Evolutionary conservation across 2,797 vertebrate species (phyloP).

Genomic region (Philypnodon macrostomus): DNA sequence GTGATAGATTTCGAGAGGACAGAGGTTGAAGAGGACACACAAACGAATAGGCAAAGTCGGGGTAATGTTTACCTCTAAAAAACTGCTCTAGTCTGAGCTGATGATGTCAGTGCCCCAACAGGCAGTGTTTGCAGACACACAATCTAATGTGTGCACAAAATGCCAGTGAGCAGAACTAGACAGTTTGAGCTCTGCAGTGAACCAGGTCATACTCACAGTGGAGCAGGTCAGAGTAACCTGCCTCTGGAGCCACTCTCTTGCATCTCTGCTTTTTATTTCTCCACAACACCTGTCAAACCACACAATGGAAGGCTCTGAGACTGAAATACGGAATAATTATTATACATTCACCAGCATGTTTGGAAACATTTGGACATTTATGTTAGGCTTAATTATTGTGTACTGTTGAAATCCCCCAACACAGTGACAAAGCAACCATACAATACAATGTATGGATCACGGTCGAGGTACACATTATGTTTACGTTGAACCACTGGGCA

Average conservation of each 20-base stretch:
- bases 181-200: constrained; percentile 9
- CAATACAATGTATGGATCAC: too few relatives aligned
- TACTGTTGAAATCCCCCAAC: too few relatives aligned
- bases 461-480: too few relatives aligned
- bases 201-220: constrained; percentile 13
- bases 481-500: too few relatives aligned
- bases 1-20: constrained; percentile 47
- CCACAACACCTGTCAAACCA: constrained; percentile 18
- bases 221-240: constrained; percentile 5
- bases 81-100: constrained; percentile 9
- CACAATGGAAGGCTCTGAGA: not conserved
- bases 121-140: constrained; percentile 23
- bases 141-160: constrained; percentile 10
- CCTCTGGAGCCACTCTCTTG: constrained; percentile 5
- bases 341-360: not conserved
- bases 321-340: constrained; percentile 1
- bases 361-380: not conserved
- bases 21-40: constrained; percentile 14
- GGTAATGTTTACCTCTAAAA: constrained; percentile 20
- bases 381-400: not conserved
- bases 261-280: constrained; percentile 16
- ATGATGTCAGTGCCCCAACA: constrained; percentile 5
- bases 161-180: constrained; percentile 9
- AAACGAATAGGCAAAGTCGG: constrained; percentile 22
- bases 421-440: too few relatives aligned